Conservation (phyloP, 35 echinoderm and acorn worm genomes). For the Anneissia japonica region DNA sequence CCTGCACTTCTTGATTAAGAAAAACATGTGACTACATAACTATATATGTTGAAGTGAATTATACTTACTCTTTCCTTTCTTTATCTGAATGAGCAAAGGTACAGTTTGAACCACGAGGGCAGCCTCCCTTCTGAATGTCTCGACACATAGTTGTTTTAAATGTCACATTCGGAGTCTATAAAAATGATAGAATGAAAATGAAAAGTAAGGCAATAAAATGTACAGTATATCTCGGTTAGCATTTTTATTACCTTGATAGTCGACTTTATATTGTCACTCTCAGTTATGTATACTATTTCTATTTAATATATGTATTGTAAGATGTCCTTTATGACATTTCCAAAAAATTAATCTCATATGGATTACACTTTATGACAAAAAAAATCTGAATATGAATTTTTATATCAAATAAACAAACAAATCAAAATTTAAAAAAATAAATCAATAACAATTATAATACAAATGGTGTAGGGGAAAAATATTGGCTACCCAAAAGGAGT, state of each 20-base stretch:
- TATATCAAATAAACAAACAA: not conserved
- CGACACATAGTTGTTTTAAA: conserved; percentile 98
- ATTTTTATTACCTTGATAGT: too few relatives aligned
- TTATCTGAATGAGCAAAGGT: conserved; percentile 92
- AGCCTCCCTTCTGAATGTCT: conserved; percentile 89
- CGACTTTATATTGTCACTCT: too few relatives aligned
- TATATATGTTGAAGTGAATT: not conserved
- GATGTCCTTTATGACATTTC: too few relatives aligned
- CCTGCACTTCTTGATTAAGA: not conserved
- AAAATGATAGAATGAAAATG: conserved; percentile 6
- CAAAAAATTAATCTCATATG: too few relatives aligned
- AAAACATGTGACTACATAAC: not conserved
- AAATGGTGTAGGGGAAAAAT: not conserved
- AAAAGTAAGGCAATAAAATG: too few relatives aligned
- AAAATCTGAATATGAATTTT: not conserved
- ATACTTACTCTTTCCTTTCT: conserved; percentile 73
- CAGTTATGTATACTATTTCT: too few relatives aligned
- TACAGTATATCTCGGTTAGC: too few relatives aligned
- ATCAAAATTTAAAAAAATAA: not conserved
- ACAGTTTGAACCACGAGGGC: conserved; percentile 81
- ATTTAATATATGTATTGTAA: too few relatives aligned
- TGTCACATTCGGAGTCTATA: conserved; percentile 86
- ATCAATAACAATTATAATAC: not conserved
- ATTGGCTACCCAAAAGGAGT: not conserved
- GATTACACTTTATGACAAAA: too few relatives aligned